Evolutionary conservation across 2,113 vertebrate species (phyloP).

Genomic region (Sinocyclocheilus anshuiensis): DNA sequence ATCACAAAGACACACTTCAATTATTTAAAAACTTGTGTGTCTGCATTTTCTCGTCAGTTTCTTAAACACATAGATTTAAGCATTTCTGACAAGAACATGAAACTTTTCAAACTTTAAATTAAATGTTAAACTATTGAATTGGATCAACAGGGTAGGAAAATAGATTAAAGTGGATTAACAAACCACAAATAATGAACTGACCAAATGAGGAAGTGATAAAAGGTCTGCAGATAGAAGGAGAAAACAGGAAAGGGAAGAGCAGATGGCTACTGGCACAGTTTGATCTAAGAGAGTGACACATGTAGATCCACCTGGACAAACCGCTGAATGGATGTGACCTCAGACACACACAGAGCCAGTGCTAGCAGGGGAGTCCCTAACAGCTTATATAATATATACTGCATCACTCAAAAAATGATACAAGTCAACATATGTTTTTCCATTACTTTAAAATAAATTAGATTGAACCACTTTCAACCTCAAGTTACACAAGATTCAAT

Average conservation of each 20-base stretch:
- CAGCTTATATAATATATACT: background rate
- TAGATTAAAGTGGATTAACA: background rate
- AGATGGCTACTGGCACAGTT: slow-evolving; percentile 46
- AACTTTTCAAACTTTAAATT: background rate
- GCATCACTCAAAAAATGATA: background rate
- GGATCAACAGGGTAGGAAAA: background rate
- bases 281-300: slow-evolving; percentile 25
- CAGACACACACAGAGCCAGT: background rate
- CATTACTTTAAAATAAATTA: too few relatives aligned
- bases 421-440: background rate
- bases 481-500: too few relatives aligned
- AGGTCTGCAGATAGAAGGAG: slow-evolving; percentile 41
- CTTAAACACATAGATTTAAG: background rate
- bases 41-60: background rate
- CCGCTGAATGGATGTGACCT: background rate
- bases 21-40: background rate
- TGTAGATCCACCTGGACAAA: slow-evolving; percentile 26
- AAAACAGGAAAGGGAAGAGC: slow-evolving; percentile 33
- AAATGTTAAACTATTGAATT: background rate
- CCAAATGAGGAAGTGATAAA: slow-evolving; percentile 30
- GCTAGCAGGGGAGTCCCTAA: background rate
- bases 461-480: too few relatives aligned
- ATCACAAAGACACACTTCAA: background rate
- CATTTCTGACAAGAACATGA: background rate
- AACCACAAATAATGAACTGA: slow-evolving; percentile 12